Evolutionary conservation across 2,113 vertebrate species (phyloP).

Genomic region (Trochalopteron elliotii): DNA sequence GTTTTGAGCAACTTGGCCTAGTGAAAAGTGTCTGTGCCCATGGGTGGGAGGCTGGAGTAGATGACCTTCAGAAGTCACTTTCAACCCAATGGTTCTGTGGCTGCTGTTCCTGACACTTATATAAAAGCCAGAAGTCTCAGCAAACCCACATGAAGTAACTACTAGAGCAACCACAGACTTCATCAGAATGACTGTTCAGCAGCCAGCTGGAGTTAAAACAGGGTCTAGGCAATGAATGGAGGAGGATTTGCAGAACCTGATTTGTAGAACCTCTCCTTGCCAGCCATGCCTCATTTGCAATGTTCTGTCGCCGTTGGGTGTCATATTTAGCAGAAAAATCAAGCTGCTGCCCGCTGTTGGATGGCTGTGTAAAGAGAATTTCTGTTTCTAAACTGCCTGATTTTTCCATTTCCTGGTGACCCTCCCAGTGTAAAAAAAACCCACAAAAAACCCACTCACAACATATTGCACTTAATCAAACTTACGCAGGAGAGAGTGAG

Average conservation of each 20-base stretch:
- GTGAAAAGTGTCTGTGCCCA: neutral
- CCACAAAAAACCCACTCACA: neutral
- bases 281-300: neutral
- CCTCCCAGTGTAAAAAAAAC: neutral
- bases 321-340: neutral
- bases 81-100: neutral
- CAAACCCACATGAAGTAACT: neutral
- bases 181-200: rapidly evolving
- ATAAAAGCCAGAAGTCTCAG: neutral
- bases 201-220: neutral
- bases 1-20: neutral
- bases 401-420: neutral
- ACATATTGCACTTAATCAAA: conserved; percentile 18
- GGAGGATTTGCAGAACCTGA: neutral
- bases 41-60: neutral
- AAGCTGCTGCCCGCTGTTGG: neutral
- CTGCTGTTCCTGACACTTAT: neutral
- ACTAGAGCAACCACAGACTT: rapidly evolving
- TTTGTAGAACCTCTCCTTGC: neutral
- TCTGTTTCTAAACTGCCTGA: neutral
- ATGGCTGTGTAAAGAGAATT: neutral
- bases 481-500: neutral
- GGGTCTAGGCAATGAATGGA: neutral
- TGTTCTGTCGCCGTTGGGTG: neutral
- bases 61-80: neutral